These are phyloP conservation scores for Beris chalybata DNA, from an alignment of 2,888 invertebrate genomes.

Conservation along the genomic window DNA sequence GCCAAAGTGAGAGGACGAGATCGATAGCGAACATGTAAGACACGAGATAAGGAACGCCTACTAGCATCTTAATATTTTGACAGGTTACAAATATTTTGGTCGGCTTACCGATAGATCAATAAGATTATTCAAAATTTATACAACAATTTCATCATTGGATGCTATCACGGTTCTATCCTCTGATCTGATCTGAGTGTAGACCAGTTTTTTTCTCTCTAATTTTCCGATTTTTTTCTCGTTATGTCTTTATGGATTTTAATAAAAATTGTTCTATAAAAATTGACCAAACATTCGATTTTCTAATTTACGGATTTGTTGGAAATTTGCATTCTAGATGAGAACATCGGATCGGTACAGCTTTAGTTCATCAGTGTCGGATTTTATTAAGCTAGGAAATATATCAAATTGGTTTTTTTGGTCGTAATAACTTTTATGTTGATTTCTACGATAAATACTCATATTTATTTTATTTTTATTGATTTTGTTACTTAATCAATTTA, in stretches of 20 bases:
- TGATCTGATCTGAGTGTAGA: neutral
- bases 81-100: conserved; percentile 31
- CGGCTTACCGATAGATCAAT: conserved; percentile 20
- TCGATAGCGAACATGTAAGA: neutral
- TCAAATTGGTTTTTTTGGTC: too few species aligned
- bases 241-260: conserved; percentile 13
- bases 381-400: conserved; percentile 15
- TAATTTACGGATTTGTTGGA: neutral
- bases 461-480: too few species aligned
- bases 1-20: neutral
- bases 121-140: conserved; percentile 25
- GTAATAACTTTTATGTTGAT: too few species aligned
- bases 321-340: conserved; percentile 18
- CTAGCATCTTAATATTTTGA: conserved; percentile 30
- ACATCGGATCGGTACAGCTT: neutral
- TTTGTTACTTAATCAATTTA: too few species aligned
- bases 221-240: neutral
- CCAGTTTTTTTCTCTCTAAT: neutral
- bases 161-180: neutral
- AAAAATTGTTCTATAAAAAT: conserved; percentile 22
- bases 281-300: conserved; percentile 16
- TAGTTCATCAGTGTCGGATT: conserved; percentile 23
- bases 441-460: too few species aligned
- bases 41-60: conserved; percentile 10
- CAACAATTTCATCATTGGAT: conserved; percentile 1